Evolutionary conservation across 2,113 vertebrate species (phyloP).

Genomic region (Hyaena hyaena): DNA sequence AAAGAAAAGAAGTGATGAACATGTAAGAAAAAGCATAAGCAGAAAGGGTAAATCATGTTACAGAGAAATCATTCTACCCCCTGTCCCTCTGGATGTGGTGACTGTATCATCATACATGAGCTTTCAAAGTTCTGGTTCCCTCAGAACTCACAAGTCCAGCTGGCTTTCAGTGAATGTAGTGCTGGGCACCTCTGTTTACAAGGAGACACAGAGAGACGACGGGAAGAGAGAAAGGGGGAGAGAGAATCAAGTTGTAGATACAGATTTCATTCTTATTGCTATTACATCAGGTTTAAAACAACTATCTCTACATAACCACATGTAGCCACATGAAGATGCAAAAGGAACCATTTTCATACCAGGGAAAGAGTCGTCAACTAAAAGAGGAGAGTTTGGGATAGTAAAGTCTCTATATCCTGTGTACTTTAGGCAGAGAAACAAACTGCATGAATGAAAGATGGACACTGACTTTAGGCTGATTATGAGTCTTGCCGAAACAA

Average conservation of each 20-base stretch:
- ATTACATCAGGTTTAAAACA: not conserved
- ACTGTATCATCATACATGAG: rapidly evolving
- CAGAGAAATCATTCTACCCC: too few species aligned
- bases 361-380: not conserved
- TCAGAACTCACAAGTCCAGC: not conserved
- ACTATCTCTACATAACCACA: not conserved
- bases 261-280: not conserved
- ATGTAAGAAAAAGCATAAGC: not conserved
- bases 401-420: rapidly evolving
- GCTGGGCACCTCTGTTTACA: not conserved
- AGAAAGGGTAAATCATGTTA: not conserved
- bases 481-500: not conserved
- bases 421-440: not conserved
- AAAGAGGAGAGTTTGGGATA: not conserved
- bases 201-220: not conserved
- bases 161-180: rapidly evolving
- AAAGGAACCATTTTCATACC: not conserved
- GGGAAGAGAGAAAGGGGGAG: not conserved
- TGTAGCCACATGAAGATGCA: not conserved
- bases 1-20: not conserved
- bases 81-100: not conserved
- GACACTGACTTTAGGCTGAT: not conserved
- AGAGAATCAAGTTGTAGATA: not conserved
- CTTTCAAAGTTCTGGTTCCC: not conserved
- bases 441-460: not conserved